Evolutionary conservation across 2,888 invertebrate genomes (phyloP), one percentile per base, ranked within the genome.

Genomic region (Tribolium freemani): DNA sequence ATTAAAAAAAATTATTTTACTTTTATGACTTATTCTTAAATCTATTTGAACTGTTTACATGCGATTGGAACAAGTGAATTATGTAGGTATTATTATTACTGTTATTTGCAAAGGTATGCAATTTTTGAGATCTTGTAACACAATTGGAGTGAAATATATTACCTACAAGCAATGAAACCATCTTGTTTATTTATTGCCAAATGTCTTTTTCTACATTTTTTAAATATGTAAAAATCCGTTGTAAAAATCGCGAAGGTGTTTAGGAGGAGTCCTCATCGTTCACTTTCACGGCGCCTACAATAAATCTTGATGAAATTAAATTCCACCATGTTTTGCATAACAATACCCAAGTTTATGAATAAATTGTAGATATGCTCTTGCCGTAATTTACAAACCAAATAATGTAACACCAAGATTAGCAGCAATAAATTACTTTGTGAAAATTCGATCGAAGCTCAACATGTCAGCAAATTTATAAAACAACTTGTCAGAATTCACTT

Each of bases 241-340:
- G 51, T 51, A 61, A 61, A 69, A 69, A 53, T 56, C 30, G 38
- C 38, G 66, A 54, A 66, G 66, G 66, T 54, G 54, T 66, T 16
- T 21, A 44, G 44, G 9, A 9, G 13, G 20, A 53, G 13, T 20
- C 30, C 13, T 11, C 44, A 53, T 10, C 44, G 54, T 20, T 44
- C 53, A 67, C 67, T 57, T 67, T 57, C 57, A 57, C 50, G 69
- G 69, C 60, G 69, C 69, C 69, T 58, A 58, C 69, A 58, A 60
- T 69, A 69, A 69, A 69, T 69, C 69, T 69, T 51, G 69, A 58
- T 67, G 67, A 67, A 67, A 56, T 69, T 58, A 69, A 69, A 69
- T 58, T 69, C 58, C 58, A 44, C 8, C 69, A 69, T 69, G 69
- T 69, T 69, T 69, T 69, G 69, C 60, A 69, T 69, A 30, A 69